Conservation (phyloP, 1,140 invertebrate genomes). For the Oscheius sp. region DNA sequence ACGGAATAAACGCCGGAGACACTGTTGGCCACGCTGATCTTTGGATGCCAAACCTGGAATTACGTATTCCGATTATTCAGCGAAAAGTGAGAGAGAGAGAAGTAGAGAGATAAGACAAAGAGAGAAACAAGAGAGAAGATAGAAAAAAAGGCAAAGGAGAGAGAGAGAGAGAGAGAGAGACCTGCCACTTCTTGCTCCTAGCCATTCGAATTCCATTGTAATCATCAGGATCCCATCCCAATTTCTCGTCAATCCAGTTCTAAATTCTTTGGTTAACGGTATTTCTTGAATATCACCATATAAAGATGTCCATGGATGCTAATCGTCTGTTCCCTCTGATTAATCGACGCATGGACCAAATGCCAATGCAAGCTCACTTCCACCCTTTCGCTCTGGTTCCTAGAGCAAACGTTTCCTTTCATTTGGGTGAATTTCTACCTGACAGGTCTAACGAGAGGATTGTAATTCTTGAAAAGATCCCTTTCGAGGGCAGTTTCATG, state of each 20-base stretch:
- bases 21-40: slow-evolving; percentile 27
- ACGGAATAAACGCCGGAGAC: slow-evolving; percentile 54
- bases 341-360: slow-evolving; percentile 46
- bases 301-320: slow-evolving; percentile 56
- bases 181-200: slow-evolving; percentile 47
- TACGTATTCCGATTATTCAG: background rate
- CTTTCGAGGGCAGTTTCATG: slow-evolving; percentile 47
- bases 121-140: too few species aligned
- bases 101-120: too few species aligned
- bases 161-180: slow-evolving; percentile 4
- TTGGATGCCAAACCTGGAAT: background rate
- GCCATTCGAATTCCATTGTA: slow-evolving; percentile 51
- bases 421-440: background rate
- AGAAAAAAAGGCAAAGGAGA: background rate
- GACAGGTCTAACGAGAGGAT: slow-evolving; percentile 44
- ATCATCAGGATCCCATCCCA: slow-evolving; percentile 51
- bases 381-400: slow-evolving; percentile 25
- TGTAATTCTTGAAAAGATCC: slow-evolving; percentile 46
- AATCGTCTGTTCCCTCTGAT: slow-evolving; percentile 53
- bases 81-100: too few species aligned
- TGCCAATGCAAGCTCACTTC: slow-evolving; percentile 39
- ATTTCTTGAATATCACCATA: slow-evolving; percentile 37
- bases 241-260: slow-evolving; percentile 42
- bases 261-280: background rate
- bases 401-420: background rate